A percentile compares a stretch with the other conserved stretches of the same genome.
These are phyloP conservation scores for Pterostichus madidus DNA, from an alignment of 2,888 invertebrate species.

Conservation along the genomic window DNA sequence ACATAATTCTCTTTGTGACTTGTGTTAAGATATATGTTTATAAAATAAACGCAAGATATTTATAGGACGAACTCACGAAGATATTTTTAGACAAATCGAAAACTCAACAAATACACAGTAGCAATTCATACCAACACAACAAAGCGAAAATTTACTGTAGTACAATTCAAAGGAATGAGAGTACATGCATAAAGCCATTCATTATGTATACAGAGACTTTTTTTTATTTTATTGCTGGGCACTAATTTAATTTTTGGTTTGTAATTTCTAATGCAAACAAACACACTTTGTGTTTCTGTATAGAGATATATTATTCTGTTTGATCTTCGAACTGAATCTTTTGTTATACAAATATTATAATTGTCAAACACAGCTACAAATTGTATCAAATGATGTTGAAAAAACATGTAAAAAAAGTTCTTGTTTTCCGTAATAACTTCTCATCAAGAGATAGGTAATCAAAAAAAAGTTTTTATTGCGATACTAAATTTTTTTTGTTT, in stretches of 20 bases:
- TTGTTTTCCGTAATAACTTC: not conserved
- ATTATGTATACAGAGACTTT: constrained; percentile 35
- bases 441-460: not conserved
- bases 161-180: constrained; percentile 16
- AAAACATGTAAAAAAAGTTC: not conserved
- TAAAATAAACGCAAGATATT: constrained; percentile 6
- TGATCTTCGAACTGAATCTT: constrained; percentile 43
- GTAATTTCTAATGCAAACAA: constrained; percentile 18
- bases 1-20: constrained; percentile 29
- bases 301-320: constrained; percentile 15
- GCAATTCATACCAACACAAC: not conserved
- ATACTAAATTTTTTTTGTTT: constrained; percentile 25
- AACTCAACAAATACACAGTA: constrained; percentile 24
- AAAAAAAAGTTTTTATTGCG: not conserved
- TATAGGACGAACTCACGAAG: constrained; percentile 2
- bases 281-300: not conserved
- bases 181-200: constrained; percentile 4
- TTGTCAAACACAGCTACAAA: constrained; percentile 9
- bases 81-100: constrained; percentile 22
- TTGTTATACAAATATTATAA: constrained; percentile 34
- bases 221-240: constrained; percentile 30
- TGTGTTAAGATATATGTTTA: not conserved
- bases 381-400: constrained; percentile 8
- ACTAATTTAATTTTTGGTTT: constrained; percentile 7
- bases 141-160: constrained; percentile 16